Conservation (phyloP, 2,113 vertebrate species). For the Lucifuga dentata region DNA sequence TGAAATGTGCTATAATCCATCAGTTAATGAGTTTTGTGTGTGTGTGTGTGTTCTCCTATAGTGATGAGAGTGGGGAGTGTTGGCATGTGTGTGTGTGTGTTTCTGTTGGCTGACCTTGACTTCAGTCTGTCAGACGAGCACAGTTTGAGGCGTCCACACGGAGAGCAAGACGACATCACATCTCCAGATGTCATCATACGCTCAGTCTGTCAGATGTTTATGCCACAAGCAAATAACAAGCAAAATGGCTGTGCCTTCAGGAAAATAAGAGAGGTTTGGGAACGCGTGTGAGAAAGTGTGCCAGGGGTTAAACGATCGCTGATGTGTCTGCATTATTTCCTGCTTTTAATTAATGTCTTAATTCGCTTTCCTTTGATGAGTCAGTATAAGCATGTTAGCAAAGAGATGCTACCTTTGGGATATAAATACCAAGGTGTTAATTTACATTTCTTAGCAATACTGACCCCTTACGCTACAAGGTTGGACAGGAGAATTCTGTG, state of each 20-base stretch:
- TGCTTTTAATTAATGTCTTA: background rate
- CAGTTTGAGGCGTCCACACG: constrained; percentile 49
- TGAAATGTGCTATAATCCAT: constrained; percentile 70
- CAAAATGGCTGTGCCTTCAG: constrained; percentile 31
- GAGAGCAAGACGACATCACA: constrained; percentile 63
- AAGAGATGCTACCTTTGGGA: constrained; percentile 13
- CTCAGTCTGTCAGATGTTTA: constrained; percentile 65
- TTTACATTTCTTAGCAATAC: constrained; percentile 29
- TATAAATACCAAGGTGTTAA: constrained; percentile 13
- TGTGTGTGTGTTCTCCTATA: constrained; percentile 30
- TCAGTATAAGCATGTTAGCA: background rate
- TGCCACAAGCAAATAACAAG: constrained; percentile 52
- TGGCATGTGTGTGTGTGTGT: constrained; percentile 9
- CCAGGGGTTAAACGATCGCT: constrained; percentile 28
- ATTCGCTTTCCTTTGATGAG: background rate
- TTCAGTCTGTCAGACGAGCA: constrained; percentile 56
- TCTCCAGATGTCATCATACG: constrained; percentile 64
- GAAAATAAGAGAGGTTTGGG: constrained; percentile 15
- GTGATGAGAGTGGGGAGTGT: constrained; percentile 38
- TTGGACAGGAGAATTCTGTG: constrained; percentile 17
- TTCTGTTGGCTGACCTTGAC: constrained; percentile 74
- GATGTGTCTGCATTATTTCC: background rate
- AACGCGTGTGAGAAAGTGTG: constrained; percentile 8
- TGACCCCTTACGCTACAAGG: constrained; percentile 14
- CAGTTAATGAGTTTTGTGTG: constrained; percentile 71